phyloP scores from a whole-genome alignment of 1,140 invertebrate species.

The Tenebrio molitor region DNA sequence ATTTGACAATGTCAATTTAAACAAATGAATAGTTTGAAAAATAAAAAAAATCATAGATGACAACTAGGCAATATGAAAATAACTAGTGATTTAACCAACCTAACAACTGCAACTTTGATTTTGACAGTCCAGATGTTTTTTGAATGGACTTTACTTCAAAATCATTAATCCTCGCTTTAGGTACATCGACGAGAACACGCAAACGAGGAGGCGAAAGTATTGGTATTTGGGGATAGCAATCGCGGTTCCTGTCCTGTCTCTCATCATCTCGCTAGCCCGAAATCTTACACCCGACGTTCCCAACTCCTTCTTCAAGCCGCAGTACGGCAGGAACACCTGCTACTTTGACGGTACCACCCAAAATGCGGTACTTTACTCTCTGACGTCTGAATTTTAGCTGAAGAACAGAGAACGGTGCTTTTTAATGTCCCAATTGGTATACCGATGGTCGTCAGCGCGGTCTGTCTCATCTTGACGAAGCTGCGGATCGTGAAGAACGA shows the following conservation, averaged over 20 bases:
- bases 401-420: slow-evolving; percentile 15
- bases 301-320: slow-evolving; percentile 41
- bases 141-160: too few species aligned
- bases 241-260: background rate
- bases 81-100: too few species aligned
- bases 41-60: too few species aligned
- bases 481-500: background rate
- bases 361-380: too few species aligned
- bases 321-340: slow-evolving; percentile 45
- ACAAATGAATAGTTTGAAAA: too few species aligned
- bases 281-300: slow-evolving; percentile 42
- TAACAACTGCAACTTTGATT: too few species aligned
- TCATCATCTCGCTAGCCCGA: slow-evolving; percentile 32
- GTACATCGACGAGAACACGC: background rate
- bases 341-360: slow-evolving; percentile 30
- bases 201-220: background rate
- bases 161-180: slow-evolving; percentile 8
- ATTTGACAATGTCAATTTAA: too few species aligned
- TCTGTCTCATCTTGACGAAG: background rate
- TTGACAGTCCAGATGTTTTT: too few species aligned
- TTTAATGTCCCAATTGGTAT: slow-evolving; percentile 25
- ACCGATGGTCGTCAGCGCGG: background rate
- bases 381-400: slow-evolving; percentile 32
- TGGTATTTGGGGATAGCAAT: background rate
- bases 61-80: too few species aligned